These are phyloP conservation scores for Cichlasoma orientale DNA, from an alignment of 2,797 vertebrate species.

Conservation along the genomic window DNA sequence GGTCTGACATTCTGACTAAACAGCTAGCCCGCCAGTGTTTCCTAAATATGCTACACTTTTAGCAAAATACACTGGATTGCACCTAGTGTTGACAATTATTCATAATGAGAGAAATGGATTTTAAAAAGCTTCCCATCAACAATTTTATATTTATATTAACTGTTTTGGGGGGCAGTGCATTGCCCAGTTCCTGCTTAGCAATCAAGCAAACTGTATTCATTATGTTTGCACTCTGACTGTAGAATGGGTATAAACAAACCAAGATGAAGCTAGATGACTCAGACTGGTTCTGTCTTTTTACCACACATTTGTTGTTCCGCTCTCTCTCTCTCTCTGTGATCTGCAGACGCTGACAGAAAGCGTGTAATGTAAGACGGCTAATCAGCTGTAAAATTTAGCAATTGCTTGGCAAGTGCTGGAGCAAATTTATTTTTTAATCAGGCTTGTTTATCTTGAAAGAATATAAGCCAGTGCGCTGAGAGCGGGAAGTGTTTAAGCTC, in stretches of 20 bases:
- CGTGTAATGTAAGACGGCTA: constrained; percentile 11
- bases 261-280: background rate
- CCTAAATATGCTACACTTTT: background rate
- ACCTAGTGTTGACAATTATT: constrained; percentile 20
- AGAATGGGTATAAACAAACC: background rate
- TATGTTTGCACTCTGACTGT: background rate
- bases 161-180: background rate
- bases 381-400: constrained; percentile 29
- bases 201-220: background rate
- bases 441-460: constrained; percentile 38
- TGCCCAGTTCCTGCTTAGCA: background rate
- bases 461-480: constrained; percentile 5
- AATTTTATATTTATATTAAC: background rate
- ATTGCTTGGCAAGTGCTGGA: background rate
- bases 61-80: background rate
- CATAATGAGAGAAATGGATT: constrained; percentile 10
- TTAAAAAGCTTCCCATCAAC: constrained; percentile 30
- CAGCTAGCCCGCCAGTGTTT: background rate
- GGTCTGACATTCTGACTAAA: background rate
- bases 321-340: background rate
- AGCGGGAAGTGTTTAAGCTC: background rate
- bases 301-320: background rate
- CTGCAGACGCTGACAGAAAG: constrained; percentile 4
- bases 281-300: background rate
- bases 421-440: constrained; percentile 43